Base-by-base conservation (phyloP, 2,888 invertebrate genomes). In the Corythucha ciliata region DNA sequence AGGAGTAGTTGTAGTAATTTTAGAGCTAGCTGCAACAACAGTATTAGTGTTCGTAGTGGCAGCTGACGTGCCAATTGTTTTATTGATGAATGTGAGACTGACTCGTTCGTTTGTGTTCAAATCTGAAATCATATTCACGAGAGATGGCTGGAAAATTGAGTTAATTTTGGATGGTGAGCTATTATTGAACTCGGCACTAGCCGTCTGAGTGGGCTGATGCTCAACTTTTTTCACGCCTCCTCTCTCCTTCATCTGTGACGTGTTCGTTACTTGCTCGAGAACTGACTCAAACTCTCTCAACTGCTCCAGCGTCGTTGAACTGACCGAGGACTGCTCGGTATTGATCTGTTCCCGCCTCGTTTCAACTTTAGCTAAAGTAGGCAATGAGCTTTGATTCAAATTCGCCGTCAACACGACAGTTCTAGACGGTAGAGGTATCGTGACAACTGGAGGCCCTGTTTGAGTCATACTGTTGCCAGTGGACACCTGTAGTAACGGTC, bases 221-320 rank as follows among this genome's bases (percentile, higher is more conserved):
- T 49, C 52, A 12, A 33, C 41, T 34, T 53, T 75, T 57, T 76
- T 77, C 3, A 77, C 78, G 21, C 77, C 80, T 60, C 81, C 82
- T 54, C 83, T 71, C 65, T 83, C 83, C 64, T 83, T 84, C 63
- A 65, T 62, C 48, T 64, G 63, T 22, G 65, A 65, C 22, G 63
- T 65, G 39, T 63, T 64, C 1, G 65, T 65, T 0, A 86, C 83
- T 70, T 84, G 83, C 63, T 85, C 84, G 54, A 85, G 70, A 0
- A 86, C 84, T 70, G 83, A 80, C 64, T 86, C 85, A 61, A 86
- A 86, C 64, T 86, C 86, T 48, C 83, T 70, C 7, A 86, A 66
- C 62, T 85, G 85, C 66, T 86, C 84, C 44, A 83, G 68, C 1
- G 83, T 84, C 0, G 82, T 82, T 0, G 83, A 80, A 64, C 83